Evolutionary conservation across 2,113 vertebrate species (phyloP).

Genomic region (Saimiri boliviensis): DNA sequence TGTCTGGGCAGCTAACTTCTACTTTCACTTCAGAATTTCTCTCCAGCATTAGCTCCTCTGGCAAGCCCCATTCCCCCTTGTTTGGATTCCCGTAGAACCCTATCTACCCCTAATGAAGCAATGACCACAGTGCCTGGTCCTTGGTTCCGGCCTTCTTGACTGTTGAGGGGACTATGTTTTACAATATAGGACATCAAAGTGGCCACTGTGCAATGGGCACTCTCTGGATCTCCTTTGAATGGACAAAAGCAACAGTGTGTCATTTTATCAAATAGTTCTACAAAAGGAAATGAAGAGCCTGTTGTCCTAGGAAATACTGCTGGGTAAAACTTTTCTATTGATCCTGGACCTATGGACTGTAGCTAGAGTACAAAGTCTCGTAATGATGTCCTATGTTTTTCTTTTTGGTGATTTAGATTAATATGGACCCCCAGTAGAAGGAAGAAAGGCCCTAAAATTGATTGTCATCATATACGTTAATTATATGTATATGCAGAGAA

Average conservation of each 20-base stretch:
- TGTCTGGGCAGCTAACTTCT: neutral
- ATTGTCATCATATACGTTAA: too few species aligned
- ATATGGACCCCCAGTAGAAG: neutral
- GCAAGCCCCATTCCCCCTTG: neutral
- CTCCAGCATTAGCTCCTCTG: neutral
- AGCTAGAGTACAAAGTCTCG: neutral
- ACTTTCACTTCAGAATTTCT: neutral
- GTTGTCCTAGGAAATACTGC: neutral
- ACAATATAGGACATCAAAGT: neutral
- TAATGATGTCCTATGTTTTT: neutral
- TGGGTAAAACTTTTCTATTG: neutral
- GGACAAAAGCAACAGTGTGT: neutral
- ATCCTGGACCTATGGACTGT: neutral
- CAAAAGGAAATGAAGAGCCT: neutral
- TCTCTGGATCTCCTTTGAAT: neutral
- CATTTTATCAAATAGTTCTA: neutral
- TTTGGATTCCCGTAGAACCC: neutral
- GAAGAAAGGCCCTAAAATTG: neutral
- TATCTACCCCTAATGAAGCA: neutral
- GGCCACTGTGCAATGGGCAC: fast-evolving
- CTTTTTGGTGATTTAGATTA: neutral
- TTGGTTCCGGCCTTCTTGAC: neutral
- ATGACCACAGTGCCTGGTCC: neutral
- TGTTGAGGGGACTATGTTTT: neutral
- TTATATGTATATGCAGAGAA: neutral